phyloP scores from a whole-genome alignment of 2,113 vertebrate species.

The Platanista minor region DNA sequence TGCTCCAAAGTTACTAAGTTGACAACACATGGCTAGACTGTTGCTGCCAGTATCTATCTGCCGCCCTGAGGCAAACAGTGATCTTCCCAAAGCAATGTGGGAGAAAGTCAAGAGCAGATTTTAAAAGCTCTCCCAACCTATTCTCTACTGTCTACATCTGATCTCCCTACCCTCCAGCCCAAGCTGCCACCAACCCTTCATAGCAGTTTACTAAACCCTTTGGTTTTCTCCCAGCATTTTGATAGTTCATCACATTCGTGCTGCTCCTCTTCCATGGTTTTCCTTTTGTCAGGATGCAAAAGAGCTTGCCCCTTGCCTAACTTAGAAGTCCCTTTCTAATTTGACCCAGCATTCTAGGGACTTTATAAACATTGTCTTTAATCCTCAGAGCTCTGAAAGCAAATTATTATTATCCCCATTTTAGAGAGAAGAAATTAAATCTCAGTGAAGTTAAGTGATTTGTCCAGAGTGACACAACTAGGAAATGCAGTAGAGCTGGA shows the following conservation, averaged over 20 bases:
- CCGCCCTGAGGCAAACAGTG: neutral
- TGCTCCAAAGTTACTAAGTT: neutral
- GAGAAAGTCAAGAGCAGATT: neutral
- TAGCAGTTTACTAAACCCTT: neutral
- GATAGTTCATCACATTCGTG: neutral
- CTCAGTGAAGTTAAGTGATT: neutral
- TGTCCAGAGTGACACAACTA: neutral
- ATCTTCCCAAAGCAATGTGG: neutral
- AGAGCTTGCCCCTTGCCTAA: neutral
- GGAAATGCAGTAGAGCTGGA: neutral
- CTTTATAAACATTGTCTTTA: neutral
- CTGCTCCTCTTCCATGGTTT: neutral
- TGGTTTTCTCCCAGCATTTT: neutral
- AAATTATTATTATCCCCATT: neutral
- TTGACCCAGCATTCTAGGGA: neutral
- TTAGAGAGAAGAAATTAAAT: constrained; percentile 12
- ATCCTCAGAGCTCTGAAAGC: constrained; percentile 26
- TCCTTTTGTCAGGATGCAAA: neutral
- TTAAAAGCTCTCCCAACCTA: neutral
- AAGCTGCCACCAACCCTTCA: neutral
- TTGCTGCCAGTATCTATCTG: constrained; percentile 8
- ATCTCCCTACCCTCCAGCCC: neutral
- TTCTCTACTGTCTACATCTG: neutral
- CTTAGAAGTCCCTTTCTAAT: neutral
- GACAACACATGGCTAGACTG: neutral